Percentiles rank a stretch among this genome's conserved stretches.
These are phyloP conservation scores for Myotis planiceps DNA, from an alignment of 2,797 vertebrate genomes.

Conservation along the genomic window DNA sequence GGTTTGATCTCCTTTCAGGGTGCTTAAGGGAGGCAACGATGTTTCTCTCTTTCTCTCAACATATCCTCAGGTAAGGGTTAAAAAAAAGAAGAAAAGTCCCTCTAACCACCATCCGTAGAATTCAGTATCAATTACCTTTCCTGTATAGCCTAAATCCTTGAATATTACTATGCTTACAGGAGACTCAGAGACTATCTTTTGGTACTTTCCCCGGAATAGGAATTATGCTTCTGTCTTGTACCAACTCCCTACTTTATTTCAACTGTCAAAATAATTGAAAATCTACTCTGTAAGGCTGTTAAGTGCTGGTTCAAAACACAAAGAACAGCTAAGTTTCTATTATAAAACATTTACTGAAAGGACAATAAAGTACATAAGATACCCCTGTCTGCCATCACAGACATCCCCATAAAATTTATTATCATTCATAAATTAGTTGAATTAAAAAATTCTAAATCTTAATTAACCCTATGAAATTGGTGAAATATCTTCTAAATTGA, in stretches of 20 bases:
- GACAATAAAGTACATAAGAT: background rate
- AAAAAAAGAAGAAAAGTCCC: background rate
- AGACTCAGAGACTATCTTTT: background rate
- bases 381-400: background rate
- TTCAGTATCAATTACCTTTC: background rate
- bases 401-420: background rate
- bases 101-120: background rate
- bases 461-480: background rate
- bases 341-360: background rate
- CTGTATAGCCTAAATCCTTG: background rate
- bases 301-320: background rate
- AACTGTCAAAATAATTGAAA: background rate
- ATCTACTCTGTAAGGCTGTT: background rate
- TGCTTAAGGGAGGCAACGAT: background rate
- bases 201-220: background rate
- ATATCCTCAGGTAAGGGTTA: background rate
- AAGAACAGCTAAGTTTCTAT: background rate
- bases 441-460: background rate
- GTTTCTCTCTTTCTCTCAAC: background rate
- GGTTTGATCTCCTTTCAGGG: background rate
- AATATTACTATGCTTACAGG: background rate
- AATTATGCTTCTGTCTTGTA: background rate
- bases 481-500: background rate
- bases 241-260: background rate
- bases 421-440: background rate